phyloP scores from a whole-genome alignment of 2,888 invertebrate genomes.

The Macrophya alboannulata region DNA sequence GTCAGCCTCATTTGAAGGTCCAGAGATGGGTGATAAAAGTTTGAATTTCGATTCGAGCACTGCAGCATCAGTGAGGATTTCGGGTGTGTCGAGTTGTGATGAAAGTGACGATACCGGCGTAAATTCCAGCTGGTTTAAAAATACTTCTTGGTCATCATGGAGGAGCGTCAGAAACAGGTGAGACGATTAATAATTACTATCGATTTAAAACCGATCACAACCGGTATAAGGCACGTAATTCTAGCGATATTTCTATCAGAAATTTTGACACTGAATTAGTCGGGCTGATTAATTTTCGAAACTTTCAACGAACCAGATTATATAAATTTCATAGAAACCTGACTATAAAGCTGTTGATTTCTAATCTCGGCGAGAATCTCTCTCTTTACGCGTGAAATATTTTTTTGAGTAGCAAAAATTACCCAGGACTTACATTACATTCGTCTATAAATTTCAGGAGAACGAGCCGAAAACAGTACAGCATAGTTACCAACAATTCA shows the following conservation, averaged over 20 bases:
- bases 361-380: background rate
- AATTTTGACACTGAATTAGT: constrained; percentile 21
- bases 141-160: constrained; percentile 1
- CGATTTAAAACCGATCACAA: constrained; percentile 8
- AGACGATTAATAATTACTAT: constrained; percentile 37
- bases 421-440: background rate
- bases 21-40: background rate
- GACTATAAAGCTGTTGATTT: constrained; percentile 34
- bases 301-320: constrained; percentile 23
- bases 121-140: background rate
- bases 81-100: background rate
- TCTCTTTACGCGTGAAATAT: background rate
- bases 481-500: constrained; percentile 55
- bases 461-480: background rate
- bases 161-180: constrained; percentile 21
- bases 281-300: background rate
- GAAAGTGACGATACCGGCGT: background rate
- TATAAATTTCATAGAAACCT: constrained; percentile 43
- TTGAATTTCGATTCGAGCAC: background rate
- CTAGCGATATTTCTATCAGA: background rate
- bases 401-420: background rate
- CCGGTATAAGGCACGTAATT: background rate
- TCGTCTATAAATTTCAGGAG: background rate
- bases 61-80: background rate
- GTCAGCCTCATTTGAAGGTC: constrained; percentile 14